Evolutionary conservation across 2,113 vertebrate genomes (phyloP).

Genomic region (Odocoileus hemionus): DNA sequence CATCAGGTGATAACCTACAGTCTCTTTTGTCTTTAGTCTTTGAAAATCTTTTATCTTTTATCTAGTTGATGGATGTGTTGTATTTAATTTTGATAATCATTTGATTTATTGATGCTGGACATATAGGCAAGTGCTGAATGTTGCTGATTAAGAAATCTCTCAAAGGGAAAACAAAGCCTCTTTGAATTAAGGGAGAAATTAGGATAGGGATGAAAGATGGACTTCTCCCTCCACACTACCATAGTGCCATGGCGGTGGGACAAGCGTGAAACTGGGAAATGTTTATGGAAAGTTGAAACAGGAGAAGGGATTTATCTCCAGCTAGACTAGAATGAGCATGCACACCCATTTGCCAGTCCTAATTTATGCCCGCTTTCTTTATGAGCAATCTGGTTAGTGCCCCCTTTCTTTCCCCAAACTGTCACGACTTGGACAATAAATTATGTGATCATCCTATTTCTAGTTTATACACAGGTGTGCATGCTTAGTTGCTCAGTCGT

Average conservation of each 20-base stretch:
- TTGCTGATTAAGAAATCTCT: neutral
- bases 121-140: neutral
- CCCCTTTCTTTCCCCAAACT: neutral
- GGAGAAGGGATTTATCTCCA: neutral
- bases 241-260: neutral
- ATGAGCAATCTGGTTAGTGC: neutral
- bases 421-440: neutral
- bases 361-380: neutral
- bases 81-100: slow-evolving; percentile 1
- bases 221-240: neutral
- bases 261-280: neutral
- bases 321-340: neutral
- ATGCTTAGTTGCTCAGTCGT: neutral
- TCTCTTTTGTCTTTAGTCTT: slow-evolving; percentile 24
- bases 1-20: neutral
- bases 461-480: neutral
- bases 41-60: slow-evolving; percentile 34
- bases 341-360: neutral
- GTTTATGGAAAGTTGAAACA: neutral
- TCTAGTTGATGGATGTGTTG: neutral
- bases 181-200: neutral
- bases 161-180: neutral
- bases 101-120: slow-evolving; percentile 22
- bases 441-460: neutral
- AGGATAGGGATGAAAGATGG: neutral